These are phyloP conservation scores for Panthera uncia DNA, from an alignment of 2,113 vertebrate species.

Conservation along the genomic window DNA sequence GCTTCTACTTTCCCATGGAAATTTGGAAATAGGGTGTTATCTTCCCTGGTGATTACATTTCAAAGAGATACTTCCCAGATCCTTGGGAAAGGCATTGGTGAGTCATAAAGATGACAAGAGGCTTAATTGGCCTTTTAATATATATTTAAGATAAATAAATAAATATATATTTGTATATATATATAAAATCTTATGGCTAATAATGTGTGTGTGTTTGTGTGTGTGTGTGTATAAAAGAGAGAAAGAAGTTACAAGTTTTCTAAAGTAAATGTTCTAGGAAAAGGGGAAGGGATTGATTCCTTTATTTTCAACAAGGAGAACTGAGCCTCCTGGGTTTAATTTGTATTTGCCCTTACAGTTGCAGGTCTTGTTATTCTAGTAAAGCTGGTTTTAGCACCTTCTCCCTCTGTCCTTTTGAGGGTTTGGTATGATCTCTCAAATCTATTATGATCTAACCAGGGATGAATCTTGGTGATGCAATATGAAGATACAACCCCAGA, in stretches of 20 bases:
- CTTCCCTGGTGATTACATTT: not conserved
- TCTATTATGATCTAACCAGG: not conserved
- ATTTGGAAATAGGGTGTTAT: not conserved
- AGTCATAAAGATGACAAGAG: not conserved
- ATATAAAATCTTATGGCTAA: no score
- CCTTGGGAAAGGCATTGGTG: not conserved
- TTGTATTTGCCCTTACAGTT: not conserved
- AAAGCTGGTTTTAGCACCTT: not conserved
- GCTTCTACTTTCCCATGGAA: not conserved
- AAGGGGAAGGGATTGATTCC: not conserved
- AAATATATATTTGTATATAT: no score
- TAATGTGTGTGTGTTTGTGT: no score
- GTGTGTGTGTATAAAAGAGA: not conserved
- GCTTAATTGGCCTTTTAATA: not conserved
- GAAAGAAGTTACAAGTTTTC: not conserved
- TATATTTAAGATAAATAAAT: not conserved
- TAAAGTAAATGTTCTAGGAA: not conserved
- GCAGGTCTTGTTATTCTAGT: not conserved
- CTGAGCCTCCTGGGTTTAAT: not conserved
- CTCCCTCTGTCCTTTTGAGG: not conserved
- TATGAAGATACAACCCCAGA: not conserved
- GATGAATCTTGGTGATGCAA: not conserved
- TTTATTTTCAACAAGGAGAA: not conserved
- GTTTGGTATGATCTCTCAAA: not conserved
- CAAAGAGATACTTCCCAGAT: not conserved